Evolutionary conservation across 2,888 invertebrate species (phyloP), one percentile per base, ranked within the genome.

Genomic region (Oscheius myriophilus): DNA sequence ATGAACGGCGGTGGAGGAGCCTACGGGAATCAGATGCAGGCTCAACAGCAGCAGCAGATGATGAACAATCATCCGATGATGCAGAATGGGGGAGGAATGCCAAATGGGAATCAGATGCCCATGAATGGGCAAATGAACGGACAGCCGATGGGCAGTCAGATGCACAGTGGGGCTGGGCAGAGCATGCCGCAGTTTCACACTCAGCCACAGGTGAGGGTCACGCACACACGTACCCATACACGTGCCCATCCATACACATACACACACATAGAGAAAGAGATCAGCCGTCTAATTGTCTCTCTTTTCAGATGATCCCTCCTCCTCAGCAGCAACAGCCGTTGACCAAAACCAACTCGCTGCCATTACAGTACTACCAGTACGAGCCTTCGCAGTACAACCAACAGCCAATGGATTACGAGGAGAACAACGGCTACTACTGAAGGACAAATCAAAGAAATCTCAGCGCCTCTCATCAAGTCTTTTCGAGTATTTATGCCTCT

Each of bases 261-360:
- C n/a, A n/a, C n/a, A n/a, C n/a, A n/a, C n/a, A n/a, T n/a, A n/a
- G n/a, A n/a, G n/a, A n/a, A n/a, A n/a, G n/a, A n/a, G n/a, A n/a
- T n/a, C n/a, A n/a, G n/a, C n/a, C n/a, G n/a, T 53, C 25, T 6
- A 53, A 14, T 21, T 2, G 25, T 4, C 26, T 4, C 33, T 1
- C 11, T 14, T 26, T 58, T 43, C 49, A 61, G 61, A 33, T 61
- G 61, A 49, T 46, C 26, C 61, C 18, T 23, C 49, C 49, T 45
- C 26, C 59, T 43, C 75, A 67, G 43, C 70, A 68, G 39, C 70
- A 71, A 43, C 72, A 71, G 49, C 59, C 70, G 14, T 46, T 78
- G 53, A 68, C 70, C 69, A 75, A 75, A 54, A 74, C 74, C 18
- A 78, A 74, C 42, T 74, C 74, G 2, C 70, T 78, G 1, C 78